Evolutionary conservation across 2,113 vertebrate species (phyloP).

Genomic region (Dinomys branickii): DNA sequence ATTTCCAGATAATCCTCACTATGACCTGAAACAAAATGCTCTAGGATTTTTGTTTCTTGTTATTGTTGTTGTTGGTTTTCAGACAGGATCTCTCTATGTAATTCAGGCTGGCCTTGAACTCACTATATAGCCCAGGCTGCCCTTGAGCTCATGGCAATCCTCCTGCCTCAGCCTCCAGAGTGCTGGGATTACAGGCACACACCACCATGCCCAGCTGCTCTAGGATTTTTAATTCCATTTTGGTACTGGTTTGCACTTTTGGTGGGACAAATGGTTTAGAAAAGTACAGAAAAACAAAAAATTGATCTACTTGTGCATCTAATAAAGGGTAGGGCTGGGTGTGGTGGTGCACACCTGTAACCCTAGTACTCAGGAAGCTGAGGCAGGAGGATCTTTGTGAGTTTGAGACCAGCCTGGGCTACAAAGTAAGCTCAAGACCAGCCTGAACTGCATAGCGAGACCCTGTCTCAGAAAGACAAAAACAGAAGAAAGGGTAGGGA

Average conservation of each 20-base stretch:
- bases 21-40: neutral
- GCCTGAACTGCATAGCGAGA: no score
- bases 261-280: no score
- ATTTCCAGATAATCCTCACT: conserved; percentile 42
- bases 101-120: neutral
- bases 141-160: neutral
- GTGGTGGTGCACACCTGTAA: no score
- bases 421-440: no score
- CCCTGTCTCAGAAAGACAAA: no score
- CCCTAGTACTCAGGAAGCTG: no score
- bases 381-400: no score
- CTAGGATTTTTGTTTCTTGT: neutral
- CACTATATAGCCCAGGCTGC: no score
- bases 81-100: neutral
- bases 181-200: neutral
- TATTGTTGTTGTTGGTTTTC: neutral
- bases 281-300: neutral
- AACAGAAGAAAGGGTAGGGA: no score
- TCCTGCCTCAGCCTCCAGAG: neutral
- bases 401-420: no score
- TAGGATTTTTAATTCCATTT: conserved; percentile 39
- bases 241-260: neutral
- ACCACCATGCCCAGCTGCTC: neutral
- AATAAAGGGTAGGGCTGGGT: neutral
- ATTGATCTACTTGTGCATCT: neutral